A percentile compares a stretch with the other conserved stretches of the same genome.
phyloP scores from a whole-genome alignment of 2,113 vertebrate species.

The Poecilia latipinna region DNA sequence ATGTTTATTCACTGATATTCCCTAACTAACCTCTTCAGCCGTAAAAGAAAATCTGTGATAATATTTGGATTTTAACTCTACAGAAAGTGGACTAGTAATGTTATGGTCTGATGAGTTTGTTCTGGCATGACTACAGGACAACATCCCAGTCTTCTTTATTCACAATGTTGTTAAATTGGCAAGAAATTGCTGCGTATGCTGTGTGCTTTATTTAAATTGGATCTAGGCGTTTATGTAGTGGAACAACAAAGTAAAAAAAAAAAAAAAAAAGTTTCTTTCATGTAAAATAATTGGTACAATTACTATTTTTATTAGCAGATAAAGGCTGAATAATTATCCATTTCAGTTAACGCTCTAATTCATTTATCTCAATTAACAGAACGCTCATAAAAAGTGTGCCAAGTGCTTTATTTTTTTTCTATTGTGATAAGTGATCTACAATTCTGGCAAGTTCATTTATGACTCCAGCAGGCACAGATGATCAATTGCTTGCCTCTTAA shows the following conservation, averaged over 20 bases:
- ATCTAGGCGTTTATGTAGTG: slow-evolving; percentile 1
- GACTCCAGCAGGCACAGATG: slow-evolving; percentile 29
- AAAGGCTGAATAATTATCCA: slow-evolving; percentile 43
- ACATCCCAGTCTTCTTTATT: background rate
- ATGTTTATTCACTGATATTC: background rate
- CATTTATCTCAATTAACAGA: slow-evolving; percentile 52
- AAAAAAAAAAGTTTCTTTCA: background rate
- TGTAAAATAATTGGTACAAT: slow-evolving; percentile 12
- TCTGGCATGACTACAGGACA: background rate
- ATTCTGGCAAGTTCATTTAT: slow-evolving; percentile 48
- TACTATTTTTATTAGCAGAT: slow-evolving; percentile 44
- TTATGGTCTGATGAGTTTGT: background rate
- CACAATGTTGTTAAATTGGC: background rate
- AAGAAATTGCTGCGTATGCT: background rate
- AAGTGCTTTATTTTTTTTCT: slow-evolving; percentile 18
- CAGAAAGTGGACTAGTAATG: background rate
- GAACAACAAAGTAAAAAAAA: slow-evolving; percentile 1
- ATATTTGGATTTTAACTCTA: background rate
- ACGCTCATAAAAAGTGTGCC: slow-evolving; percentile 14
- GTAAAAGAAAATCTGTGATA: background rate
- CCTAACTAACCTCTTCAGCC: background rate
- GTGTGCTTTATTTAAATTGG: background rate
- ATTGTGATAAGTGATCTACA: slow-evolving; percentile 51
- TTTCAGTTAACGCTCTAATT: slow-evolving; percentile 24
- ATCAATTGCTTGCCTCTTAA: slow-evolving; percentile 37